These are phyloP conservation scores for Eueides isabella DNA, from an alignment of 1,140 invertebrate genomes.

Conservation along the genomic window DNA sequence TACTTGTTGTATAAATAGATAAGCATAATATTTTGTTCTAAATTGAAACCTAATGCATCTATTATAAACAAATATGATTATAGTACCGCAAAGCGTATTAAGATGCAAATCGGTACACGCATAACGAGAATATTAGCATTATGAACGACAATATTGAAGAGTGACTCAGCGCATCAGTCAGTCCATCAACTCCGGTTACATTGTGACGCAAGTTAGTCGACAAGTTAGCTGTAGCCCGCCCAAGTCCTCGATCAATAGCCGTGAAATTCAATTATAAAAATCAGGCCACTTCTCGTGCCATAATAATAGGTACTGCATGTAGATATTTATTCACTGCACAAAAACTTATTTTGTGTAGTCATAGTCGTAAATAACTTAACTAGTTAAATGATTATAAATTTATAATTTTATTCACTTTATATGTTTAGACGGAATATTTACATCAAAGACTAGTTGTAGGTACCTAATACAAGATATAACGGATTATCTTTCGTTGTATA, in stretches of 20 bases:
- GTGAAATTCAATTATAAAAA: constrained; percentile 75
- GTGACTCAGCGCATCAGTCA: constrained; percentile 75
- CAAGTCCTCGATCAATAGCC: constrained; percentile 73
- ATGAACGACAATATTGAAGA: constrained; percentile 75
- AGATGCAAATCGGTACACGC: constrained; percentile 79
- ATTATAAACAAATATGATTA: constrained; percentile 62
- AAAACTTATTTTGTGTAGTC: constrained; percentile 32
- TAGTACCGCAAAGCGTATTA: constrained; percentile 67
- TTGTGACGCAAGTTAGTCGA: constrained; percentile 70
- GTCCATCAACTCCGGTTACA: constrained; percentile 71
- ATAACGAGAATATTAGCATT: constrained; percentile 79
- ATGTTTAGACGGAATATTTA: background rate
- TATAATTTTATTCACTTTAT: background rate
- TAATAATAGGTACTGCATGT: constrained; percentile 35
- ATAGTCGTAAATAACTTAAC: constrained; percentile 26
- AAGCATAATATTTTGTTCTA: constrained; percentile 9
- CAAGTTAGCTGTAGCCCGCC: constrained; percentile 72
- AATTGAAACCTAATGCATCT: constrained; percentile 36
- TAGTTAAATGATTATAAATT: background rate
- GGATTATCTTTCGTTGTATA: background rate
- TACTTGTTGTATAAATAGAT: background rate
- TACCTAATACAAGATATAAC: too few relatives aligned
- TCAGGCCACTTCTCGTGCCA: constrained; percentile 47
- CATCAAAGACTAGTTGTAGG: background rate
- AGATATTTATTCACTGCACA: constrained; percentile 12